phyloP scores from a whole-genome alignment of 2,797 vertebrate species.

The Coendou prehensilis region DNA sequence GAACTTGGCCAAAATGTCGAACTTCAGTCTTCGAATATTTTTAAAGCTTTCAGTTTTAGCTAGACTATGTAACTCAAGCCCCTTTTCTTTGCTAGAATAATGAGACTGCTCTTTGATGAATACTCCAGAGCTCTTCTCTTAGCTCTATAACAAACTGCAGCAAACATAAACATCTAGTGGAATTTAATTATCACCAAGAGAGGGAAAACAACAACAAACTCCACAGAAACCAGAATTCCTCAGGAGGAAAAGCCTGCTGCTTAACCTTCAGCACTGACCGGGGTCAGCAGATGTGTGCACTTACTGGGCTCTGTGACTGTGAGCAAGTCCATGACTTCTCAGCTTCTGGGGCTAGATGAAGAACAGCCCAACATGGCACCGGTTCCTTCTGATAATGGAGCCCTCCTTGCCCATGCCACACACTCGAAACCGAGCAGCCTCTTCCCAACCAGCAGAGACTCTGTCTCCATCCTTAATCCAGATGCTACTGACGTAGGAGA shows the following conservation, averaged over 20 bases:
- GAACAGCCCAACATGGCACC: neutral
- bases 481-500: neutral
- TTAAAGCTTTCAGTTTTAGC: slow-evolving; percentile 8
- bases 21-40: slow-evolving; percentile 21
- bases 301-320: neutral
- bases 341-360: neutral
- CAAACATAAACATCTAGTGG: neutral
- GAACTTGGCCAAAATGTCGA: neutral
- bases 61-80: neutral
- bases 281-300: neutral
- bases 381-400: neutral
- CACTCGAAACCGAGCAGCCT: neutral
- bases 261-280: neutral
- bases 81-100: slow-evolving; percentile 16
- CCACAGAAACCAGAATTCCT: slow-evolving; percentile 22
- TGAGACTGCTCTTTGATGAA: neutral
- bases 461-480: neutral
- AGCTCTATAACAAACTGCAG: neutral
- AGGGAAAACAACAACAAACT: neutral
- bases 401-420: neutral
- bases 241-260: neutral
- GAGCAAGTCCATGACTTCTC: neutral
- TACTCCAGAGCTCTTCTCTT: neutral
- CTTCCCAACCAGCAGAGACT: neutral
- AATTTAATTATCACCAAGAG: neutral